Percentiles rank a stretch among this genome's conserved stretches.
Evolutionary conservation across 2,888 invertebrate species (phyloP).

Genomic region (Eledona agricola): DNA sequence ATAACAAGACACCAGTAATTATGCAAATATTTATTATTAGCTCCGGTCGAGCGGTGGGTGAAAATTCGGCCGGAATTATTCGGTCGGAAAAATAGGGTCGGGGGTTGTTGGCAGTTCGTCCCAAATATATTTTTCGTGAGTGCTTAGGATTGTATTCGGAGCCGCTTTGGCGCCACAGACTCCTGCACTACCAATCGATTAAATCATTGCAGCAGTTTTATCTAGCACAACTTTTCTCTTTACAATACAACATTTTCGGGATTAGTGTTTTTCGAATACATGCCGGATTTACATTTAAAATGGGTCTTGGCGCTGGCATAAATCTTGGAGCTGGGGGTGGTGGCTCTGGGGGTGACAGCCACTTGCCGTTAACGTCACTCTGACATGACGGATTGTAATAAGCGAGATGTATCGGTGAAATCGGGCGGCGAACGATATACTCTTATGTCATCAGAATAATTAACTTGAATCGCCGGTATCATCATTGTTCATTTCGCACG

Average conservation of each 20-base stretch:
- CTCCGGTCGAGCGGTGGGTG: neutral
- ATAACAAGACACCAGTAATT: conserved; percentile 41
- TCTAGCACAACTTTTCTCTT: conserved; percentile 18
- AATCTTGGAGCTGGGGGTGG: conserved; percentile 2
- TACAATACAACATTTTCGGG: neutral
- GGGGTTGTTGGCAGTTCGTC: conserved; percentile 34
- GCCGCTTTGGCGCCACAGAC: conserved; percentile 36
- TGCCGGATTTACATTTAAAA: conserved; percentile 13
- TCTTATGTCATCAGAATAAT: too few relatives aligned
- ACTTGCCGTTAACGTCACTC: too few relatives aligned
- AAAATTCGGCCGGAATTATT: neutral
- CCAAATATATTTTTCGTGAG: conserved; percentile 31
- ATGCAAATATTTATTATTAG: conserved; percentile 41
- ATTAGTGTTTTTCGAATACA: conserved; percentile 1
- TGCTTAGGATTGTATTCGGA: conserved; percentile 35
- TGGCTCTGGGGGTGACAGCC: conserved; percentile 13
- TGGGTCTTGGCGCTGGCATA: conserved; percentile 13
- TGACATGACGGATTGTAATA: conserved; percentile 18
- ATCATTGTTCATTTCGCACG: too few relatives aligned
- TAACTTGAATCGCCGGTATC: too few relatives aligned
- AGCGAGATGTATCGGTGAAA: too few relatives aligned
- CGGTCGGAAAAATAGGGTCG: neutral
- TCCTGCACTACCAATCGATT: conserved; percentile 38
- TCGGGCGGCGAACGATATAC: too few relatives aligned
- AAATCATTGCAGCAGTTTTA: conserved; percentile 33